These are phyloP conservation scores for Austrolebias charrua DNA, from an alignment of 2,797 vertebrate species.

Conservation along the genomic window DNA sequence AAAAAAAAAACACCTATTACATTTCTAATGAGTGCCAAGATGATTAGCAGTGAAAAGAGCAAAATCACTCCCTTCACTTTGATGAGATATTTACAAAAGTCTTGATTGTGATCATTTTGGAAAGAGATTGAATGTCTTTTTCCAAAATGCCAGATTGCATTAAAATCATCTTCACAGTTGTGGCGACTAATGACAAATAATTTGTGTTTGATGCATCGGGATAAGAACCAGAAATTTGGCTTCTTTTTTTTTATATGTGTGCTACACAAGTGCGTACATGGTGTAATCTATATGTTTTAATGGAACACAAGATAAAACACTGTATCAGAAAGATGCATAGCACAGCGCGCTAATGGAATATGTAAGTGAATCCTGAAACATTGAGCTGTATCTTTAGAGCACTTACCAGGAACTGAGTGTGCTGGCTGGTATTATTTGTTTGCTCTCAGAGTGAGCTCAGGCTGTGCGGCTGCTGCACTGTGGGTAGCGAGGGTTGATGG, in stretches of 20 bases:
- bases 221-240: constrained; percentile 57
- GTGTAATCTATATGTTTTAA: constrained; percentile 66
- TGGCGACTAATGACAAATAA: constrained; percentile 63
- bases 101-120: constrained; percentile 71
- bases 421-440: constrained; percentile 72
- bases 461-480: constrained; percentile 48
- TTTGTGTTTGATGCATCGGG: constrained; percentile 62
- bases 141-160: constrained; percentile 66
- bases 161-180: constrained; percentile 51
- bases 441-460: constrained; percentile 64
- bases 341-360: constrained; percentile 68
- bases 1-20: constrained; percentile 62
- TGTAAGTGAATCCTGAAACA: constrained; percentile 72
- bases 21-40: constrained; percentile 66
- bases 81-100: constrained; percentile 72
- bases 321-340: constrained; percentile 66
- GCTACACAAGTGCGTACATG: constrained; percentile 57
- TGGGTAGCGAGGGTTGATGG: constrained; percentile 66
- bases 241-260: constrained; percentile 22
- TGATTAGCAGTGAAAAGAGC: constrained; percentile 75
- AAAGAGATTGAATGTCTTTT: constrained; percentile 61
- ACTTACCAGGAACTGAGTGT: constrained; percentile 69
- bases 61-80: constrained; percentile 71
- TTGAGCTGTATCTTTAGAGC: constrained; percentile 68
- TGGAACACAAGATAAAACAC: constrained; percentile 66